Base-by-base conservation (phyloP, 2,888 invertebrate genomes). In the Willowsia nigromaculata region DNA sequence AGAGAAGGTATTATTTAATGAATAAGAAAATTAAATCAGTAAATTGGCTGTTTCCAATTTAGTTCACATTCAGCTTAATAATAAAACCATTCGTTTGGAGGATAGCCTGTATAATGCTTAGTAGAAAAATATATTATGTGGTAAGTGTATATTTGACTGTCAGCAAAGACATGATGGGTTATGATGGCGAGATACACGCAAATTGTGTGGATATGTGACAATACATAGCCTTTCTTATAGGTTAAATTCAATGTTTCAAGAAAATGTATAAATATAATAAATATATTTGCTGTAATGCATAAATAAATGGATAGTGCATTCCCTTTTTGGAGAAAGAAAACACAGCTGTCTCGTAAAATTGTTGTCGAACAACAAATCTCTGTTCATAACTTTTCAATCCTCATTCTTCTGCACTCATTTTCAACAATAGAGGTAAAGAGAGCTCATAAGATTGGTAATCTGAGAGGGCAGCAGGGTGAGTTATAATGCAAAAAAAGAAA, bases 31-130 rank as follows among this genome's bases (percentile, higher is more conserved):
- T 85, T 85, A 85, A 85, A 85, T 85, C 37, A 85, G 74, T 85
- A 85, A 83, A 85, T 85, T 85, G 84, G 84, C 74, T 74, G 74
- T 74, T 85, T 56, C 84, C 74, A 85, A 85, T 85, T 85, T 85
- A 74, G 84, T 37, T 74, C 43, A 59, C 74, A 85, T 74, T 85
- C 84, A 22, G 68, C 83, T 50, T 47, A 47, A 78, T 78, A 33
- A 78, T 56, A 53, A 78, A 74, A 74, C 30, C 74, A 74, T 74
- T 74, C 74, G 74, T 50, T 47, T 47, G 74, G 47, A 27, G 74
- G 74, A 27, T 74, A 27, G 50, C 50, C 62, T 13, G 1, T 18
- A 22, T 53, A 53, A 33, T 27, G 59, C 11, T 11, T 59, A 2
- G 5, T 11, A 3, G 15, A 22, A 9, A 37, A 33, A 74, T 43